Base-by-base conservation (phyloP, 2,797 vertebrate genomes). In the Pelochelys cantorii region DNA sequence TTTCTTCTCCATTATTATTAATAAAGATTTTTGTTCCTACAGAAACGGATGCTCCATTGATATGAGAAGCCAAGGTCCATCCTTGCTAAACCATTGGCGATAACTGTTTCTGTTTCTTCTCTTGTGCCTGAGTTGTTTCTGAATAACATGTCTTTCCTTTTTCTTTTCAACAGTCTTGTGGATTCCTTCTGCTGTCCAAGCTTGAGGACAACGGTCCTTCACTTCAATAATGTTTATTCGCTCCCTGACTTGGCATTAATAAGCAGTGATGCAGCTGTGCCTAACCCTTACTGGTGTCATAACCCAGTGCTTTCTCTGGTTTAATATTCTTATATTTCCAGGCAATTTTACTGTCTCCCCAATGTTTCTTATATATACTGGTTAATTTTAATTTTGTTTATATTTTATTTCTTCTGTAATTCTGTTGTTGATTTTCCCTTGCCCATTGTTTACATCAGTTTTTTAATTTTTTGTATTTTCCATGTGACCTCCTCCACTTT, bases 381-480 rank as follows among this genome's bases (percentile, higher is more conserved):
- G 85, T 97, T 98, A 97, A 97, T 98, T 98, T 71, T 98, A 95
- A 96, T 97, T 98, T 98, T 96, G 95, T 98, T 97, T 96, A 97
- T 98, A 5, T 98, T 98, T 98, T 96, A 98, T 98, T 98, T 98
- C 98, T 96, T 98, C 97, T 98, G 97, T 98, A 98, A 98, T 98
- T 98, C 98, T 98, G 98, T 98, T 98, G 97, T 98, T 98, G 97
- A 97, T 98, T 98, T 97, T 96, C 94, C 97, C 98, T 98, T 98
- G 98, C 97, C 97, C 97, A 98, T 98, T 98, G 98, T 99, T 98
- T 98, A 99, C 99, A 99, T 99, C 98, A 98, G 98, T 97, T 99
- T 98, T 98, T 98, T 98, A 98, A 98, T 99, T 98, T 99, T 99
- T 99, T 99, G 97, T 99, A 98, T 99, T 98, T 99, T 99, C 97